phyloP scores from a whole-genome alignment of 2,888 invertebrate genomes.

The Platycheirus rosarum region DNA sequence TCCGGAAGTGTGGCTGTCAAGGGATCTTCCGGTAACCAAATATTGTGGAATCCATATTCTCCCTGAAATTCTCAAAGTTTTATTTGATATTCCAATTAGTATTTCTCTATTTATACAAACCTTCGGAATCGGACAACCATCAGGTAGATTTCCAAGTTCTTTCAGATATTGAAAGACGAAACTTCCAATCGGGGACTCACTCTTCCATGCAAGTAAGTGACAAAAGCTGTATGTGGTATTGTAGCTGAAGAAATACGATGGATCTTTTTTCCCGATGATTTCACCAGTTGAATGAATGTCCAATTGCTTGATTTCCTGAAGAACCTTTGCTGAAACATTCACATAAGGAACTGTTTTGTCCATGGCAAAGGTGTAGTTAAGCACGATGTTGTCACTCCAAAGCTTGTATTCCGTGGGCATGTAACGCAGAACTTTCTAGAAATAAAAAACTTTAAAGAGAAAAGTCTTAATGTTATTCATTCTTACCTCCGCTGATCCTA shows the following conservation, averaged over 20 bases:
- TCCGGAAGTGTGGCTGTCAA: slow-evolving; percentile 78
- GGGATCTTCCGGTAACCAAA: slow-evolving; percentile 81
- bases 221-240: slow-evolving; percentile 80
- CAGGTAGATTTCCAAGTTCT: slow-evolving; percentile 78
- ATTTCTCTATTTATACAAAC: slow-evolving; percentile 73
- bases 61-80: slow-evolving; percentile 78
- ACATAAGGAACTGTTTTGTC: slow-evolving; percentile 79
- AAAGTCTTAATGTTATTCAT: background rate
- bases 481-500: slow-evolving; percentile 51
- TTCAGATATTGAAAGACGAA: slow-evolving; percentile 77
- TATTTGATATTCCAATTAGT: slow-evolving; percentile 36
- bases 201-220: slow-evolving; percentile 77
- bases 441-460: background rate
- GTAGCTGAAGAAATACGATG: slow-evolving; percentile 76
- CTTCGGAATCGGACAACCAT: slow-evolving; percentile 79
- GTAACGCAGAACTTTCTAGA: slow-evolving; percentile 80
- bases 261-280: slow-evolving; percentile 77
- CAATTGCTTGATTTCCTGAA: slow-evolving; percentile 77
- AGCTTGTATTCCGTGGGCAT: slow-evolving; percentile 78
- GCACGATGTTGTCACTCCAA: slow-evolving; percentile 79
- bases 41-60: slow-evolving; percentile 78
- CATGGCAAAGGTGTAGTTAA: slow-evolving; percentile 77
- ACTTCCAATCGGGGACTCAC: slow-evolving; percentile 78
- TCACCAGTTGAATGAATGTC: slow-evolving; percentile 77
- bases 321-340: slow-evolving; percentile 79